These are phyloP conservation scores for Gracilinanus agilis DNA, from an alignment of 2,113 vertebrate species.

Conservation along the genomic window DNA sequence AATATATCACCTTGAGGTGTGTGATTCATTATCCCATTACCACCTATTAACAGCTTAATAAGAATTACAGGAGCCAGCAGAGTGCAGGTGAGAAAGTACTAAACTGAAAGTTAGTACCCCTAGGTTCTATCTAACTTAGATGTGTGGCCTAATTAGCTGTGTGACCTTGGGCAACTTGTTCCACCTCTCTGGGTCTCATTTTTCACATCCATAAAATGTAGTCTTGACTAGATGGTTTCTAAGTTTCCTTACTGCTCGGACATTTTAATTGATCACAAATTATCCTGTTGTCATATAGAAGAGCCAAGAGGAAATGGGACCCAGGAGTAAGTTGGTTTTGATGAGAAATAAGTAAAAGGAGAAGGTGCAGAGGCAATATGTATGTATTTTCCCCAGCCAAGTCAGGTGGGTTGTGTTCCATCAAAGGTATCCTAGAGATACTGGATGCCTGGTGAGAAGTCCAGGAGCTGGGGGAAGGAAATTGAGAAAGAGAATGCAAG, in stretches of 20 bases:
- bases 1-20: not conserved
- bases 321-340: not conserved
- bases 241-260: not conserved
- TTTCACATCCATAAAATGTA: not conserved
- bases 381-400: not conserved
- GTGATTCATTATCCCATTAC: constrained; percentile 1
- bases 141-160: not conserved
- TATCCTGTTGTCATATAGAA: not conserved
- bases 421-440: not conserved
- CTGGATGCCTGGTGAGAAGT: not conserved
- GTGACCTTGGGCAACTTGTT: not conserved
- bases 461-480: not conserved
- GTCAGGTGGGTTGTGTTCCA: not conserved
- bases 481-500: not conserved
- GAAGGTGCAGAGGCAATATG: not conserved
- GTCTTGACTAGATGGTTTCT: not conserved
- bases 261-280: not conserved
- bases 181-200: not conserved
- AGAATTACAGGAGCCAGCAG: not conserved
- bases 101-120: not conserved
- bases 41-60: constrained; percentile 6
- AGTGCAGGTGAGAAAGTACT: not conserved
- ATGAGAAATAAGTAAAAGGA: accelerated
- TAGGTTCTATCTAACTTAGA: not conserved
- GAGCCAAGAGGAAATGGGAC: not conserved